Percentiles rank a stretch among this genome's conserved stretches.
Conservation (phyloP, 2,113 vertebrate genomes). For the Pyrgilauda ruficollis region DNA sequence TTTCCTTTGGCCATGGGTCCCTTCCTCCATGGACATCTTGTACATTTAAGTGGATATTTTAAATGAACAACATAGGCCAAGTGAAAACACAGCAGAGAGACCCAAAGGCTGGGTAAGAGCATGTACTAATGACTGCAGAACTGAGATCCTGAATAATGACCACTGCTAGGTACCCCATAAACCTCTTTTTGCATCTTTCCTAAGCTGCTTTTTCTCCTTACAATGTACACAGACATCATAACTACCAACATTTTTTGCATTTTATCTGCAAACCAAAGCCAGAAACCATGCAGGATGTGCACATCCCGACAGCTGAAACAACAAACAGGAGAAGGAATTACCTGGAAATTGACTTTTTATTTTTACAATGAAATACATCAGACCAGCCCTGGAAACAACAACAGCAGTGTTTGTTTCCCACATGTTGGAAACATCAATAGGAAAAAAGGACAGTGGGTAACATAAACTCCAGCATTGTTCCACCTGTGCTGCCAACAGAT, state of each 20-base stretch:
- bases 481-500: not conserved
- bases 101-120: not conserved
- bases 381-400: not conserved
- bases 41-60: not conserved
- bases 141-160: not conserved
- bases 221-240: not conserved
- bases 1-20: not conserved
- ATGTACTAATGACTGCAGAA: not conserved
- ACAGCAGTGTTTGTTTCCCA: not conserved
- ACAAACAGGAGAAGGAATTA: not conserved
- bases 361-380: not conserved
- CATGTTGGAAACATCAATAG: not conserved
- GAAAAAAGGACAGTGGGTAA: not conserved
- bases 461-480: not conserved
- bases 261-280: not conserved
- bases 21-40: not conserved
- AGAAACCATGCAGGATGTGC: not conserved
- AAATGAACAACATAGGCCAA: fast-evolving
- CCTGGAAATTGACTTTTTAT: not conserved
- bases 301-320: not conserved
- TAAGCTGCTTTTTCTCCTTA: not conserved
- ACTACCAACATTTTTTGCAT: not conserved
- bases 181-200: not conserved
- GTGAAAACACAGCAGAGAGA: not conserved
- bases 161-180: not conserved